These are phyloP conservation scores for Vombatus ursinus DNA, from an alignment of 2,113 vertebrate genomes.

Conservation along the genomic window DNA sequence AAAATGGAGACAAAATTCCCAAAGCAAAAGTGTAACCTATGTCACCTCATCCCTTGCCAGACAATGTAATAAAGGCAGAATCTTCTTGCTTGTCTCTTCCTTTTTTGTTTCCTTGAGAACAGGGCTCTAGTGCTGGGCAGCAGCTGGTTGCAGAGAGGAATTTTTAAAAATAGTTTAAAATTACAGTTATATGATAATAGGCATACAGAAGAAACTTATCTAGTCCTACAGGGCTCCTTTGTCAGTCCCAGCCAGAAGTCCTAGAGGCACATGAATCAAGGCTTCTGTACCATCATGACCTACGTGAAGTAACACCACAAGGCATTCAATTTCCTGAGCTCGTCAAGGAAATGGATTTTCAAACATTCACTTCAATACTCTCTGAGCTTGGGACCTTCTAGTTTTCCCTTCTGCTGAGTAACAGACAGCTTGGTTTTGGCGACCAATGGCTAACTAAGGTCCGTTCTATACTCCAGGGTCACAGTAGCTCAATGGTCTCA, in stretches of 20 bases:
- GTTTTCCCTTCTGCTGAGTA: neutral
- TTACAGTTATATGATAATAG: neutral
- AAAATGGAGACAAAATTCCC: neutral
- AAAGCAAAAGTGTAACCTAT: neutral
- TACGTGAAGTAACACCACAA: neutral
- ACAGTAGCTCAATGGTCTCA: constrained; percentile 77
- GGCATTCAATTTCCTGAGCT: neutral
- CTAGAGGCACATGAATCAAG: neutral
- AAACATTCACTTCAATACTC: neutral
- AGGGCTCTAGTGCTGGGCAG: neutral
- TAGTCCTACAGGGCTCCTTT: neutral
- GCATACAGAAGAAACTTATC: neutral
- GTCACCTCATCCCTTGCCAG: neutral
- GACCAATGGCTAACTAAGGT: neutral
- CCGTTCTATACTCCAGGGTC: constrained; percentile 23
- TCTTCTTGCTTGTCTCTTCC: neutral
- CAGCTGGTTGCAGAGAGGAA: neutral
- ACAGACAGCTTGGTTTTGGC: neutral
- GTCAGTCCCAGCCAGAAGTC: neutral
- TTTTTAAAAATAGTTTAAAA: neutral
- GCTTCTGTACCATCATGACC: neutral
- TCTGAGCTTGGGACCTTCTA: neutral
- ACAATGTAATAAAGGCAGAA: neutral
- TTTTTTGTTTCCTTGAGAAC: neutral
- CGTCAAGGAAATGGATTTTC: neutral